These are phyloP conservation scores for Panagrolaimus sp. DNA, from an alignment of 1,140 invertebrate species.

Conservation along the genomic window DNA sequence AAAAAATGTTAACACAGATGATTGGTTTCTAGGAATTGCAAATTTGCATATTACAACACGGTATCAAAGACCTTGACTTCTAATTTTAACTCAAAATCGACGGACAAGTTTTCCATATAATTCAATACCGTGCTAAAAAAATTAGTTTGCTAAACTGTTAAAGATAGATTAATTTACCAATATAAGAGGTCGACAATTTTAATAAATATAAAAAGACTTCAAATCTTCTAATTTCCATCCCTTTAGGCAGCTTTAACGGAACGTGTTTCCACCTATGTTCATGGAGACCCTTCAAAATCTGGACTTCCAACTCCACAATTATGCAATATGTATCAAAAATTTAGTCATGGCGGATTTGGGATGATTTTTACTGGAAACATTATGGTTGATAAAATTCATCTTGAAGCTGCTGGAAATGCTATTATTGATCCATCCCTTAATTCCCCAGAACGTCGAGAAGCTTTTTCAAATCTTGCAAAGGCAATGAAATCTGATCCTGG, in stretches of 20 bases:
- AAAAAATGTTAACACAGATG: too few species aligned
- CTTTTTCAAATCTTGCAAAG: slow-evolving; percentile 24
- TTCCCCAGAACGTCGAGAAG: slow-evolving; percentile 22
- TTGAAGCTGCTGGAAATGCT: slow-evolving; percentile 28
- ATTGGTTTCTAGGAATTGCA: too few species aligned
- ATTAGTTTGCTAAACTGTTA: too few species aligned
- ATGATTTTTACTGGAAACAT: slow-evolving; percentile 44
- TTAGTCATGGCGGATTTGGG: slow-evolving; percentile 42
- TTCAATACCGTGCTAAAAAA: too few species aligned
- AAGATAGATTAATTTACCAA: too few species aligned
- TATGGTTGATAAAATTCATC: slow-evolving; percentile 30
- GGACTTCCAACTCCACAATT: slow-evolving; percentile 37
- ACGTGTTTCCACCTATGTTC: slow-evolving; percentile 25
- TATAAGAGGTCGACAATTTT: too few species aligned
- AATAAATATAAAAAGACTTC: too few species aligned
- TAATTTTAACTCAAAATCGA: too few species aligned
- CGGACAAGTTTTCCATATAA: too few species aligned
- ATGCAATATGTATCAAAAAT: slow-evolving; percentile 42
- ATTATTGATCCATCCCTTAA: slow-evolving; percentile 22
- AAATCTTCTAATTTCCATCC: too few species aligned
- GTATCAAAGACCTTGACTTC: too few species aligned
- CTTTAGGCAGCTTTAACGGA: slow-evolving; percentile 38
- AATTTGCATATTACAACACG: too few species aligned
- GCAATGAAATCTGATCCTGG: slow-evolving; percentile 33
- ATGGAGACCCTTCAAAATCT: slow-evolving; percentile 27